A percentile compares a stretch with the other conserved stretches of the same genome.
Evolutionary conservation across 2,888 invertebrate genomes (phyloP).

Genomic region (Polietes domitor): DNA sequence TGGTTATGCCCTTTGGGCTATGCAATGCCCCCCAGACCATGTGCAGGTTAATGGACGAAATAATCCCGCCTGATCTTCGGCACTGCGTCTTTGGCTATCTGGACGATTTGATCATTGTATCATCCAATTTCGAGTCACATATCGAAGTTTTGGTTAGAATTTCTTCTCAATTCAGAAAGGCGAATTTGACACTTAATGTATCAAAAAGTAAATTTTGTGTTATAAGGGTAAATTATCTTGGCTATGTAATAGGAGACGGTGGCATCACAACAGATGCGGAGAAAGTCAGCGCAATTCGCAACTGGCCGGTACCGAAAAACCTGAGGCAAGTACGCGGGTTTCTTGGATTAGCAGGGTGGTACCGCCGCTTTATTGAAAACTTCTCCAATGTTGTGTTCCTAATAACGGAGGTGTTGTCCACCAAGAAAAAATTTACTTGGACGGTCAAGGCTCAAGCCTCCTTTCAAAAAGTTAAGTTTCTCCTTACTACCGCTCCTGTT

Average conservation of each 20-base stretch:
- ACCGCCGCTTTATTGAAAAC: no score
- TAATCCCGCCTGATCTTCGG: slow-evolving; percentile 44
- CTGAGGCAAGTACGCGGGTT: slow-evolving; percentile 55
- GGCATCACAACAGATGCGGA: neutral
- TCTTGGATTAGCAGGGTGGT: no score
- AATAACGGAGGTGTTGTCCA: slow-evolving; percentile 39
- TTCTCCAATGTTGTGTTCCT: no score
- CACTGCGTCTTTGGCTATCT: no score
- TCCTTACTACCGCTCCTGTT: neutral
- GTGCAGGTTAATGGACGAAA: slow-evolving; percentile 50
- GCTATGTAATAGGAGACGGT: neutral
- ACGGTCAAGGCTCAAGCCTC: neutral
- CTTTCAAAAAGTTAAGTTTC: neutral
- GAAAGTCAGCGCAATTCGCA: neutral
- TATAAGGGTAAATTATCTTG: neutral
- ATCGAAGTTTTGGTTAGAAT: neutral
- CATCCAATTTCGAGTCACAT: neutral
- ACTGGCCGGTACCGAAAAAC: slow-evolving; percentile 50
- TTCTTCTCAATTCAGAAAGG: neutral
- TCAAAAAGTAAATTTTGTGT: neutral
- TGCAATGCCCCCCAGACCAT: no score
- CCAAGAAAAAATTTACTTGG: slow-evolving; percentile 10
- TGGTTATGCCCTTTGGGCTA: no score
- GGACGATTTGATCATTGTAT: neutral
- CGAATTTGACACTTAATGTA: neutral